A percentile compares a stretch with the other conserved stretches of the same genome.
Evolutionary conservation across 1,140 invertebrate species (phyloP).

Genomic region (Linepithema humile): DNA sequence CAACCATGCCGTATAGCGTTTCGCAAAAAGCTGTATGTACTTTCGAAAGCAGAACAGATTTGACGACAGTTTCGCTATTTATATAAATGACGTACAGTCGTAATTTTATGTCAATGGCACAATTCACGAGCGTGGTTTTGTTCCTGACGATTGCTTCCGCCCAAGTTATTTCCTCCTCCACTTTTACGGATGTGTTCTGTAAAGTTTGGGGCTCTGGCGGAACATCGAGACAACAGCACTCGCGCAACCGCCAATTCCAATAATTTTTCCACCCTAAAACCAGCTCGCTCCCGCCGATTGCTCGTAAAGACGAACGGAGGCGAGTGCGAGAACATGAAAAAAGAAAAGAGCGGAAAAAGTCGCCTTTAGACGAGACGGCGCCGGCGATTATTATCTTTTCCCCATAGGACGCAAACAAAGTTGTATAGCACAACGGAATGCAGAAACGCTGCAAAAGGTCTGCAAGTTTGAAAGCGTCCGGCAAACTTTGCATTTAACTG

Average conservation of each 20-base stretch:
- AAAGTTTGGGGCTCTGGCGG: slow-evolving; percentile 1
- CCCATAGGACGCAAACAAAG: slow-evolving; percentile 43
- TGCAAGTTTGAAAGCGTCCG: slow-evolving; percentile 7
- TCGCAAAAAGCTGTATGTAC: background rate
- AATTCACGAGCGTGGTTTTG: slow-evolving; percentile 15
- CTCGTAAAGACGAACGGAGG: background rate
- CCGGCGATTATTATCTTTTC: slow-evolving; percentile 32
- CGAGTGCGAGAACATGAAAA: background rate
- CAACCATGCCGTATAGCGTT: background rate
- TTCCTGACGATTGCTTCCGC: background rate
- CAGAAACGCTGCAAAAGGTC: slow-evolving; percentile 21
- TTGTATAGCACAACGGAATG: slow-evolving; percentile 6
- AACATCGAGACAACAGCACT: too few species aligned
- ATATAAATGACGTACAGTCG: background rate
- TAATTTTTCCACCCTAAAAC: background rate
- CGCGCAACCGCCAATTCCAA: background rate
- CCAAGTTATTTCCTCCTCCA: slow-evolving; percentile 1
- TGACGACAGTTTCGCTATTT: background rate
- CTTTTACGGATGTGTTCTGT: background rate
- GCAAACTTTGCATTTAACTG: slow-evolving; percentile 12
- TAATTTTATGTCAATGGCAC: background rate
- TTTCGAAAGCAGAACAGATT: background rate
- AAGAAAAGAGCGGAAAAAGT: slow-evolving; percentile 26
- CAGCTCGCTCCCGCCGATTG: background rate
- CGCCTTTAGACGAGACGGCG: slow-evolving; percentile 45